Percentiles rank a stretch among this genome's conserved stretches.
phyloP scores from a whole-genome alignment of 2,888 invertebrate species.

The Papilio gigon region DNA sequence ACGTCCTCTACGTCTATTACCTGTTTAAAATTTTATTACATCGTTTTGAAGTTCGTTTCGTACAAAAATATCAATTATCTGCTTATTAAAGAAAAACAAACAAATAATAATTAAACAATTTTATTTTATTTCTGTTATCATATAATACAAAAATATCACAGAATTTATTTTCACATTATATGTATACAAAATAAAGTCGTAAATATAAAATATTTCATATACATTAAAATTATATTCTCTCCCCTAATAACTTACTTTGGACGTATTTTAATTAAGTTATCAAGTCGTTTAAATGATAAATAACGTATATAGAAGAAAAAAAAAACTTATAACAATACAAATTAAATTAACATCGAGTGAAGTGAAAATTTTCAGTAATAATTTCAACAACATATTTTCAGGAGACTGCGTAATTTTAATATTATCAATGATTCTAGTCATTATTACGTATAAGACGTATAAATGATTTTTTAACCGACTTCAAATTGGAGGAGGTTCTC shows the following conservation, averaged over 20 bases:
- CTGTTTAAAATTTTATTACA: no score
- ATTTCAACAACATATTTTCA: no score
- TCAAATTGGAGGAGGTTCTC: no score
- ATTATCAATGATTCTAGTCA: no score
- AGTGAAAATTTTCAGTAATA: no score
- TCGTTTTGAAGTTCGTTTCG: no score
- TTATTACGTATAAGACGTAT: no score
- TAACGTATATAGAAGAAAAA: no score
- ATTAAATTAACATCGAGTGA: no score
- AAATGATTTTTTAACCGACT: no score
- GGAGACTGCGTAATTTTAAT: no score
- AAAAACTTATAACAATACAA: not conserved
- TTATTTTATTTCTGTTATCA: constrained; percentile 48
- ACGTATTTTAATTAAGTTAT: constrained; percentile 6
- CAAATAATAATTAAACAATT: not conserved
- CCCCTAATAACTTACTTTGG: constrained; percentile 9
- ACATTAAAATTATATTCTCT: not conserved
- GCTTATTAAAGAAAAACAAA: constrained; percentile 15
- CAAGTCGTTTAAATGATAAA: not conserved
- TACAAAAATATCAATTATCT: constrained; percentile 10
- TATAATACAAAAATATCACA: constrained; percentile 73
- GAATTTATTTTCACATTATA: constrained; percentile 61
- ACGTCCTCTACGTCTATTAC: no score
- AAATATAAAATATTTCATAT: constrained; percentile 34
- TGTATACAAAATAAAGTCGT: constrained; percentile 45